Conservation (phyloP, 2,888 invertebrate species). For the Nomada lathburiana region DNA sequence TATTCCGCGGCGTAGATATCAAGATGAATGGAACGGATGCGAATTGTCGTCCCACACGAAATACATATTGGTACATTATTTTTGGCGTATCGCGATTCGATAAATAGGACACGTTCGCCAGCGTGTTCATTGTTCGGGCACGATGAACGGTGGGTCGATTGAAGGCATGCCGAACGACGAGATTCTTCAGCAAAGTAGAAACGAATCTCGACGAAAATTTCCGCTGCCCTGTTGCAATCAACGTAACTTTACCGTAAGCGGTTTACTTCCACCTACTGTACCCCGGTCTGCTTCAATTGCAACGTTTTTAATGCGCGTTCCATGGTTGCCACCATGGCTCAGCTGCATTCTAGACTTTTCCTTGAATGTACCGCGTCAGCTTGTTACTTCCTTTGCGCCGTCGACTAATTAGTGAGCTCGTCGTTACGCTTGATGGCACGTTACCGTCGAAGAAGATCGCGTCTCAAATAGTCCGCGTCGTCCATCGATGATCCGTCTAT, state of each 20-base stretch:
- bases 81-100: neutral
- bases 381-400: neutral
- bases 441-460: neutral
- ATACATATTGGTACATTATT: neutral
- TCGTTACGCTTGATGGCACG: neutral
- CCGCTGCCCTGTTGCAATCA: conserved; percentile 1
- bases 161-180: neutral
- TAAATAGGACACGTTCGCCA: neutral
- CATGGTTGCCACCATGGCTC: neutral
- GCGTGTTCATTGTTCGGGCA: no score
- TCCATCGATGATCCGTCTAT: conserved; percentile 3
- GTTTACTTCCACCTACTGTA: conserved; percentile 7
- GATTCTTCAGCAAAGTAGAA: neutral
- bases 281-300: conserved; percentile 15
- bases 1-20: neutral
- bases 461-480: neutral
- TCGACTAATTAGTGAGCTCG: neutral
- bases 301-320: conserved; percentile 15
- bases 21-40: neutral
- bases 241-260: conserved; percentile 16
- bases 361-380: neutral
- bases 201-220: neutral
- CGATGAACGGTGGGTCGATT: neutral
- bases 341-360: conserved; percentile 16
- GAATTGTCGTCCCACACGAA: neutral